A percentile compares a stretch with the other conserved stretches of the same genome.
Conservation (phyloP, 2,113 vertebrate species). For the Apus apus region DNA sequence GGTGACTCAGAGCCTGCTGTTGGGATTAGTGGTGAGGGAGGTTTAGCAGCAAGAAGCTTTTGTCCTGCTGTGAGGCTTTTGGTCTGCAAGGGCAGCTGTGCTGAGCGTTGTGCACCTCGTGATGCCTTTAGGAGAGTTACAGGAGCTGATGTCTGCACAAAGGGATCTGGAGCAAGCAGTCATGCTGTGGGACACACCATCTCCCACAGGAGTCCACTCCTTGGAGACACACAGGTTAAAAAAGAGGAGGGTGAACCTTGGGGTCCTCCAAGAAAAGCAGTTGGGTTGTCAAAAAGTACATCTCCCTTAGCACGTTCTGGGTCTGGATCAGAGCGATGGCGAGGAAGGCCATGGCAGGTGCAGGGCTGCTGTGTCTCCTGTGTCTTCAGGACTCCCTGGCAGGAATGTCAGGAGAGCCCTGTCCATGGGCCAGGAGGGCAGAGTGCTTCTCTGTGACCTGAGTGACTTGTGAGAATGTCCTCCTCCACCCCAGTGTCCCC, state of each 20-base stretch:
- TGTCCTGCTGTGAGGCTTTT: slow-evolving; percentile 33
- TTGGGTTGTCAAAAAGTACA: neutral
- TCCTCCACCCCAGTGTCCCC: neutral
- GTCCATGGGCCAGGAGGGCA: neutral
- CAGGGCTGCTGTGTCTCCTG: neutral
- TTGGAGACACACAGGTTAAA: neutral
- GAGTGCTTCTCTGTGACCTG: neutral
- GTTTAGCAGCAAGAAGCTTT: slow-evolving; percentile 41
- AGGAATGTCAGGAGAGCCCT: neutral
- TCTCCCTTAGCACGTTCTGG: neutral
- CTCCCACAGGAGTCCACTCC: slow-evolving; percentile 4
- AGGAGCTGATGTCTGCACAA: slow-evolving; percentile 32
- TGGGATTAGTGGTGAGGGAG: slow-evolving; percentile 26
- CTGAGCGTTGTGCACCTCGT: neutral
- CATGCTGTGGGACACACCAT: neutral
- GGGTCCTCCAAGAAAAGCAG: neutral
- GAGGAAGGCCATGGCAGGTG: neutral
- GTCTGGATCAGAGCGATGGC: neutral
- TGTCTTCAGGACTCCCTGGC: neutral
- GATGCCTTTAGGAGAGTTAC: neutral
- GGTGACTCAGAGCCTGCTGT: slow-evolving; percentile 13
- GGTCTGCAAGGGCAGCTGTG: neutral
- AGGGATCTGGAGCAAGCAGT: slow-evolving; percentile 5
- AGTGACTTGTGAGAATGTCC: neutral
- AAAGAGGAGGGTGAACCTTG: neutral